Percentiles rank a stretch among this genome's conserved stretches.
phyloP scores from a whole-genome alignment of 2,113 vertebrate genomes.

The Sceloporus undulatus region DNA sequence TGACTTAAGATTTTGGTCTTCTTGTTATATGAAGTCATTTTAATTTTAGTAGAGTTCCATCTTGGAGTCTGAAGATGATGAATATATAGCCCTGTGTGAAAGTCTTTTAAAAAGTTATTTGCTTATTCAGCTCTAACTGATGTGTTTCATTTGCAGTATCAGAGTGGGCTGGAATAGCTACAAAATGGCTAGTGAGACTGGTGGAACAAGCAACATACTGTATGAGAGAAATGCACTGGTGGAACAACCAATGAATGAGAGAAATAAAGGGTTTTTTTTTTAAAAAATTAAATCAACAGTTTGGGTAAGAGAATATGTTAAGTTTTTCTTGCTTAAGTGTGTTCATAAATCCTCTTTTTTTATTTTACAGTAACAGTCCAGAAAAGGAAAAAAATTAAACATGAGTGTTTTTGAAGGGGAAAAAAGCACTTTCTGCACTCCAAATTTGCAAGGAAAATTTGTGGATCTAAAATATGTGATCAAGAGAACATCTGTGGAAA shows the following conservation, averaged over 20 bases:
- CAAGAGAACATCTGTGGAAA: slow-evolving; percentile 42
- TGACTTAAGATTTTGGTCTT: not conserved
- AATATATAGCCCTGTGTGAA: not conserved
- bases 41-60: not conserved
- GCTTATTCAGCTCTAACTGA: not conserved
- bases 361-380: slow-evolving; percentile 16
- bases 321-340: not conserved
- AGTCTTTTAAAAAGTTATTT: not conserved
- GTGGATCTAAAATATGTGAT: slow-evolving; percentile 55
- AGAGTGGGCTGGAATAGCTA: too few relatives aligned
- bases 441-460: slow-evolving; percentile 40
- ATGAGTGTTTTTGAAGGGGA: slow-evolving; percentile 27
- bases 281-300: not conserved
- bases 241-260: not conserved
- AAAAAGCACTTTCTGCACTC: slow-evolving; percentile 61
- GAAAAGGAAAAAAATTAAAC: slow-evolving; percentile 20
- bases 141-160: not conserved
- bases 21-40: not conserved
- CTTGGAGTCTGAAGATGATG: not conserved
- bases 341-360: slow-evolving; percentile 48
- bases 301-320: not conserved
- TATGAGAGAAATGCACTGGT: not conserved
- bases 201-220: too few relatives aligned
- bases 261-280: not conserved
- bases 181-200: not conserved